Percentiles rank a stretch among this genome's conserved stretches.
Conservation (phyloP, 2,113 vertebrate species). For the Grammatotria lemairii region DNA sequence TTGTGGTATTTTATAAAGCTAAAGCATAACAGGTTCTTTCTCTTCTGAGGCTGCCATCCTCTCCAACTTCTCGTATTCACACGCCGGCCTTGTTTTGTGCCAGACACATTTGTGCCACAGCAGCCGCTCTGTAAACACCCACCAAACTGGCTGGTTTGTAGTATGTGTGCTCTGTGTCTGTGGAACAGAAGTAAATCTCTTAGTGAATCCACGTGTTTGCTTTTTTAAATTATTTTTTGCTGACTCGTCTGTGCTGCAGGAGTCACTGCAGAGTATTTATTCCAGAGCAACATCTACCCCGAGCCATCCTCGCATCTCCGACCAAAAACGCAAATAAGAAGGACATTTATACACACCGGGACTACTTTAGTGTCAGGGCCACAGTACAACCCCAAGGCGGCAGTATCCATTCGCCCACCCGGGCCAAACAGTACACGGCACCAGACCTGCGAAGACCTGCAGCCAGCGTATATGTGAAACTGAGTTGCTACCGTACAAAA, state of each 20-base stretch:
- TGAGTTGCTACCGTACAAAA: constrained; percentile 54
- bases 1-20: neutral
- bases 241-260: constrained; percentile 28
- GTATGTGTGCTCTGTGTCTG: neutral
- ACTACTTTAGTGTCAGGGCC: constrained; percentile 23
- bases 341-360: constrained; percentile 12
- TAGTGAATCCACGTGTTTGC: constrained; percentile 7
- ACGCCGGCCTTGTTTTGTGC: constrained; percentile 15
- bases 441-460: neutral
- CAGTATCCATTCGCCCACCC: constrained; percentile 20
- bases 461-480: constrained; percentile 35
- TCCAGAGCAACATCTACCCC: constrained; percentile 13
- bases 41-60: constrained; percentile 1
- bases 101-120: constrained; percentile 28
- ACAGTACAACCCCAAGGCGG: neutral
- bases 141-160: neutral
- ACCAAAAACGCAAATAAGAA: constrained; percentile 35
- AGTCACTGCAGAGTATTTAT: neutral
- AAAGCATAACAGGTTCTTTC: constrained; percentile 6
- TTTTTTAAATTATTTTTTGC: neutral
- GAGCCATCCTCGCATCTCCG: neutral
- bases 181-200: constrained; percentile 12
- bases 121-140: constrained; percentile 36
- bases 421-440: neutral
- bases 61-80: neutral